Base-by-base conservation (phyloP, 2,113 vertebrate species). In the Thalassoma bifasciatum region DNA sequence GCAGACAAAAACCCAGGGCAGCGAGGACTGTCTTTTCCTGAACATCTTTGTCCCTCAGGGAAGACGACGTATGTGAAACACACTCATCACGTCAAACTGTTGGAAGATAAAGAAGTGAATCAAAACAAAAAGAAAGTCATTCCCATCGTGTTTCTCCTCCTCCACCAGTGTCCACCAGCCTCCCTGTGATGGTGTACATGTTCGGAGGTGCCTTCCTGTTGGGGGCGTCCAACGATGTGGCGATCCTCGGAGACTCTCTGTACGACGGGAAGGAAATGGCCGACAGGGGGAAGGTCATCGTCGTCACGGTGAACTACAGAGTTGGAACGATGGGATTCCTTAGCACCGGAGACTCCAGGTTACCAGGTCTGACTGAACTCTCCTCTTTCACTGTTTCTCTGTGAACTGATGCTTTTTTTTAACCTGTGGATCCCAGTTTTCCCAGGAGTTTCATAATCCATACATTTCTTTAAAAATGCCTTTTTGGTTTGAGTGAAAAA, bases 231-330 rank as follows among this genome's bases (percentile, higher is more conserved):
- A 80, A 92, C 1, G 89, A 89, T 5, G n/a, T 78, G 52, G 81
- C 57, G 4, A 3, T 90, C 52, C 84, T 92, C 1, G 88, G 89
- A 3, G 53, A 91, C 57, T 88, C 89, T 7, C 86, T 91, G 14
- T 92, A 92, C 2, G 91, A 92, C 0, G 91, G 91, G 26, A 90
- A 86, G 54, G 85, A 92, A 79, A 80, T 92, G 80, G 89, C 89
- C 0, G 82, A 91, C 37, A 58, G 89, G 1, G 89, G 91, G 0
- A 50, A n/a, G 0, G 86, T 92, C 70, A 88, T 92, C 30, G 12
- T 91, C 0, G 81, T 92, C 63, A 84, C 89, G 0, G 89, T 91
- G 36, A 92, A 92, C 85, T 92, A 92, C 85, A 73, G 91, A 36
- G 91, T 92, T 0, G 91, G 91, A 0, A 86, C 88, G 0, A 5